A percentile compares a stretch with the other conserved stretches of the same genome.
Conservation (phyloP, 2,888 invertebrate genomes). For the Yponomeuta evonymella region DNA sequence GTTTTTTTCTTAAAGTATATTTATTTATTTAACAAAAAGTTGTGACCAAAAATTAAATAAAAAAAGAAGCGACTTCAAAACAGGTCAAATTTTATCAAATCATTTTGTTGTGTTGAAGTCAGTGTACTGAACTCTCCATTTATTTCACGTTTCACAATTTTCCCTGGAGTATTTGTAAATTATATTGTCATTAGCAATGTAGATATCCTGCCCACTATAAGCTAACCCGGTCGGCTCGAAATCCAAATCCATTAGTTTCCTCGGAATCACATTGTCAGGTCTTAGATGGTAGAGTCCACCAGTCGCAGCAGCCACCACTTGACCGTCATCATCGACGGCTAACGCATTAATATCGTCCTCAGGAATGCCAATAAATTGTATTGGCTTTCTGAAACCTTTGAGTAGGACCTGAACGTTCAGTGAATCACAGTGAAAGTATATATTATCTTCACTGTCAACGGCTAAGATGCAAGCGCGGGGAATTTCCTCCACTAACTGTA, state of each 20-base stretch:
- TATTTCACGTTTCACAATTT: constrained; percentile 27
- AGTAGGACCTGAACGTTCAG: constrained; percentile 62
- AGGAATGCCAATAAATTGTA: constrained; percentile 59
- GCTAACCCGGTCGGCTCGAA: constrained; percentile 53
- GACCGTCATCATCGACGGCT: constrained; percentile 37
- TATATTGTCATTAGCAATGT: constrained; percentile 49
- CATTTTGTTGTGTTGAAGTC: too few species aligned
- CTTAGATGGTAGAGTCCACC: constrained; percentile 58
- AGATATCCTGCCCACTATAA: constrained; percentile 44
- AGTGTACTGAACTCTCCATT: too few species aligned
- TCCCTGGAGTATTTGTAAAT: constrained; percentile 53
- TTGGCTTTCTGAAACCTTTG: constrained; percentile 58
- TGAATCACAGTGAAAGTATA: constrained; percentile 65
- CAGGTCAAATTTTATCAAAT: too few species aligned
- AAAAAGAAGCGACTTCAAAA: too few species aligned
- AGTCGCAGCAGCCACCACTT: constrained; percentile 54
- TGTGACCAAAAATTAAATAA: too few species aligned
- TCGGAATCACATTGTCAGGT: constrained; percentile 53
- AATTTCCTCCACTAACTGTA: constrained; percentile 45
- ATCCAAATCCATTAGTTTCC: constrained; percentile 59
- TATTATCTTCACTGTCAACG: constrained; percentile 53
- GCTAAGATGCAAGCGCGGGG: constrained; percentile 63
- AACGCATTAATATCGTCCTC: constrained; percentile 60
- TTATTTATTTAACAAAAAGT: too few species aligned
- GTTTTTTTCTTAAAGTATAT: too few species aligned